Evolutionary conservation across 2,888 invertebrate genomes (phyloP).

Genomic region (Horisme vitalbata): DNA sequence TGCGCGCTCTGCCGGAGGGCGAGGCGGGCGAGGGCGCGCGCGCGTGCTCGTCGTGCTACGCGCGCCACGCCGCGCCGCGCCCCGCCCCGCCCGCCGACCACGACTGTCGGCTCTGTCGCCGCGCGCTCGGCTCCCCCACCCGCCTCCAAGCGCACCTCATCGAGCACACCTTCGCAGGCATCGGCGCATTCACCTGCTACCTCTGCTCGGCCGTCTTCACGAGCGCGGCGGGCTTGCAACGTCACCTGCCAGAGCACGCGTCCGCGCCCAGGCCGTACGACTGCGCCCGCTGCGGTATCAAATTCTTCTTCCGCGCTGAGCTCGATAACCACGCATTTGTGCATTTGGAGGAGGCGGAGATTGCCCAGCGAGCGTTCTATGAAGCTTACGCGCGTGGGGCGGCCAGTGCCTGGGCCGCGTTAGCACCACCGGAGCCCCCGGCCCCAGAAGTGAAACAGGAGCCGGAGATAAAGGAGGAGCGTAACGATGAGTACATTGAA

Average conservation of each 20-base stretch:
- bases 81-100: constrained; percentile 71
- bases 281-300: constrained; percentile 91
- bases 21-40: constrained; percentile 78
- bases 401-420: constrained; percentile 71
- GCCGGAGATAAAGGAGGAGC: constrained; percentile 74
- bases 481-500: constrained; percentile 76
- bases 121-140: constrained; percentile 89
- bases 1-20: constrained; percentile 73
- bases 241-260: constrained; percentile 93
- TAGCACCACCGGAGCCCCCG: constrained; percentile 58
- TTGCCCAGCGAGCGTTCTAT: constrained; percentile 75
- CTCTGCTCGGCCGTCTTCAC: constrained; percentile 94
- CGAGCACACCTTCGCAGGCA: constrained; percentile 95
- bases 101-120: constrained; percentile 91
- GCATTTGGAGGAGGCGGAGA: constrained; percentile 80
- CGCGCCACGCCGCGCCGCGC: constrained; percentile 71
- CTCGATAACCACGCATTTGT: constrained; percentile 92
- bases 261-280: constrained; percentile 92
- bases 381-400: constrained; percentile 76
- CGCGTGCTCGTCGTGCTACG: constrained; percentile 90
- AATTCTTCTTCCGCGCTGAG: constrained; percentile 96
- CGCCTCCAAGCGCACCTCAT: constrained; percentile 92
- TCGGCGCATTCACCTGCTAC: constrained; percentile 92
- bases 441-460: constrained; percentile 63
- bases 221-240: constrained; percentile 90